Evolutionary conservation across 2,113 vertebrate genomes (phyloP).

Genomic region (Carassius auratus): DNA sequence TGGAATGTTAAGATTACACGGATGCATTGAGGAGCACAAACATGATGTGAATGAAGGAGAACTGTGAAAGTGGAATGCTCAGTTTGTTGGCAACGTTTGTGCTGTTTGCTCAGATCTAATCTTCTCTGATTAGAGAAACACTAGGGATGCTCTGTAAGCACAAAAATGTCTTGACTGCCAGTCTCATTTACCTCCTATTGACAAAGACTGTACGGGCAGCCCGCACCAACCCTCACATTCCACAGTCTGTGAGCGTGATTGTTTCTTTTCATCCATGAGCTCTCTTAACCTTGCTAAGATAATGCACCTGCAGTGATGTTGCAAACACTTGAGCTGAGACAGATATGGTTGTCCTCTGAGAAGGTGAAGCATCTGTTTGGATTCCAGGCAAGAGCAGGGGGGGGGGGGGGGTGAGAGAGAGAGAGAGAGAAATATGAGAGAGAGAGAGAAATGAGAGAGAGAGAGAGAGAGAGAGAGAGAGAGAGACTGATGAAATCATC

Average conservation of each 20-base stretch:
- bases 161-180: slow-evolving; percentile 39
- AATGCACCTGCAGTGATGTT: slow-evolving; percentile 43
- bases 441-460: neutral
- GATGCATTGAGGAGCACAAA: neutral
- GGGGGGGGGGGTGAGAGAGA: neutral
- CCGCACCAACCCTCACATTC: slow-evolving; percentile 31
- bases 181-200: slow-evolving; percentile 45
- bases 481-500: neutral
- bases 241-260: neutral
- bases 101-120: slow-evolving; percentile 25
- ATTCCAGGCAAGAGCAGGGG: slow-evolving; percentile 15
- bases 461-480: neutral
- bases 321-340: slow-evolving; percentile 13
- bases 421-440: neutral
- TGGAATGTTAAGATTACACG: slow-evolving; percentile 2
- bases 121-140: slow-evolving; percentile 18
- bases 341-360: slow-evolving; percentile 10
- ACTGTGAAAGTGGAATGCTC: neutral
- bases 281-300: slow-evolving; percentile 38
- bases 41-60: neutral
- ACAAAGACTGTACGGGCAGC: slow-evolving; percentile 17
- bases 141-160: slow-evolving; percentile 29
- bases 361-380: neutral
- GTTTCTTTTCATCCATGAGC: slow-evolving; percentile 32
- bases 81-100: neutral